These are phyloP conservation scores for Sycobia sp. DNA, from an alignment of 1,140 invertebrate genomes.

Conservation along the genomic window DNA sequence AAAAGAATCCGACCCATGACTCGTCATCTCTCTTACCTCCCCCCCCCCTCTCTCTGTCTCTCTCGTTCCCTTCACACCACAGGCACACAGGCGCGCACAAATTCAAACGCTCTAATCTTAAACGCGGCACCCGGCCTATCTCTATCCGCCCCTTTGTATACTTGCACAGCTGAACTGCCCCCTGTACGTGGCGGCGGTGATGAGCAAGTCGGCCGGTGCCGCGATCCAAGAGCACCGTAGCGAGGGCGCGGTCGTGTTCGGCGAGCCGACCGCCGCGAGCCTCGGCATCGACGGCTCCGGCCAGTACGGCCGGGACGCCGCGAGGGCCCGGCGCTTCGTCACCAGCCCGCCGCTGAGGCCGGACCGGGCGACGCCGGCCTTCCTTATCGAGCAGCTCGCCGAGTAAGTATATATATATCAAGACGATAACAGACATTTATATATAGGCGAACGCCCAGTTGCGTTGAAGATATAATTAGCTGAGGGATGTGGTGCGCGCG, in stretches of 20 bases:
- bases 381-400: slow-evolving; percentile 83
- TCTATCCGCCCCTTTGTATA: no score
- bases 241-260: slow-evolving; percentile 69
- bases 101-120: no score
- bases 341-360: slow-evolving; percentile 82
- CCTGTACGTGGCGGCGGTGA: slow-evolving; percentile 77
- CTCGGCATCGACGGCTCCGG: slow-evolving; percentile 69
- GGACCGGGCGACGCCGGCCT: slow-evolving; percentile 78
- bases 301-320: slow-evolving; percentile 54
- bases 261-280: slow-evolving; percentile 79
- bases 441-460: no score
- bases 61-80: no score
- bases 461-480: no score
- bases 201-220: slow-evolving; percentile 74
- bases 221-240: slow-evolving; percentile 65
- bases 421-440: no score
- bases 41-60: no score
- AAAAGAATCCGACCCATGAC: no score
- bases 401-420: slow-evolving; percentile 85
- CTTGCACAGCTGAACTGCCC: slow-evolving; percentile 72
- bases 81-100: no score
- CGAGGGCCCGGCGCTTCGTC: slow-evolving; percentile 58
- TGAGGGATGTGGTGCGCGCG: no score
- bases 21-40: no score
- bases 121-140: no score